Evolutionary conservation across 2,113 vertebrate species (phyloP).

Genomic region (Pseudonaja textilis): DNA sequence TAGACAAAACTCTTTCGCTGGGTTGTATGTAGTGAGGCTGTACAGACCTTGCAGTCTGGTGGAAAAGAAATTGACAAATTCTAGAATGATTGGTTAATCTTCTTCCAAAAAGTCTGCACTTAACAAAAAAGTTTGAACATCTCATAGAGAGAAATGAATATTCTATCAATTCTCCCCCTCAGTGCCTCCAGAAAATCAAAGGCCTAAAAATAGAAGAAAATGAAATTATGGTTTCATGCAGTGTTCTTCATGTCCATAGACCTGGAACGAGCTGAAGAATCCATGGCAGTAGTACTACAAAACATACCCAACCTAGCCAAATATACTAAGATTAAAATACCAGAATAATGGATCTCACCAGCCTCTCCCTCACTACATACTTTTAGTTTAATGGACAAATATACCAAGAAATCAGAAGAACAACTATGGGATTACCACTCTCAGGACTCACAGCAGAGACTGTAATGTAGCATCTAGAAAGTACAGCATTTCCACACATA

Average conservation of each 20-base stretch:
- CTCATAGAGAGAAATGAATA: too few relatives aligned
- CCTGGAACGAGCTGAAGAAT: too few relatives aligned
- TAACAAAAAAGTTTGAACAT: too few relatives aligned
- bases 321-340: neutral
- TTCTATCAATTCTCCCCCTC: too few relatives aligned
- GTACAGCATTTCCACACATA: neutral
- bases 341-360: neutral
- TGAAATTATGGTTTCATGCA: too few relatives aligned
- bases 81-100: neutral
- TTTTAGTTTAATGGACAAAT: neutral
- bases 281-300: too few relatives aligned
- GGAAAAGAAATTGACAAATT: neutral
- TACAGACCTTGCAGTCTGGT: neutral
- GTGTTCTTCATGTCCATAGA: too few relatives aligned
- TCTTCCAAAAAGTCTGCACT: too few relatives aligned
- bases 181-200: too few relatives aligned
- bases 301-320: neutral
- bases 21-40: neutral
- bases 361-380: neutral
- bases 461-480: neutral
- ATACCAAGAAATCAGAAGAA: neutral
- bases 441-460: neutral
- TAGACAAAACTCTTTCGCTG: neutral
- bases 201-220: too few relatives aligned
- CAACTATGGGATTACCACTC: neutral